phyloP scores from a whole-genome alignment of 1,140 invertebrate genomes.

The Lepidurus packardi region DNA sequence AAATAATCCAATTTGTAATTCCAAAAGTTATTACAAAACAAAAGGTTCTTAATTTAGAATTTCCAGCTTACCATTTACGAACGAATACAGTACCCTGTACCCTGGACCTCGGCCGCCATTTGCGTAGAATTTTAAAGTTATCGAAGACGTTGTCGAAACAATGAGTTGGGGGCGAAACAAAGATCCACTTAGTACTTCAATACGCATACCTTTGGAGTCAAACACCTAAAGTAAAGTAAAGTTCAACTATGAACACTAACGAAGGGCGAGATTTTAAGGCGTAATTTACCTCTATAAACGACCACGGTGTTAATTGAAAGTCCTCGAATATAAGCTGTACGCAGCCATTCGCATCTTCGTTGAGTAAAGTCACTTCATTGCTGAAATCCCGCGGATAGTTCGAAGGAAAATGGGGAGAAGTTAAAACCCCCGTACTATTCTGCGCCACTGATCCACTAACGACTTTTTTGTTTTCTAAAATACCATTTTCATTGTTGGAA shows the following conservation, averaged over 20 bases:
- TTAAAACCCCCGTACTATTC: slow-evolving; percentile 45
- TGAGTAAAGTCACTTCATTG: slow-evolving; percentile 59
- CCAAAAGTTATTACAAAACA: not conserved
- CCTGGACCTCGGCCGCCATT: slow-evolving; percentile 63
- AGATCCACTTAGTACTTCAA: slow-evolving; percentile 60
- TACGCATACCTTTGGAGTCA: slow-evolving; percentile 60
- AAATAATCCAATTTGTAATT: slow-evolving; percentile 39
- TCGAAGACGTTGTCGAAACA: slow-evolving; percentile 56
- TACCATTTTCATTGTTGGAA: not conserved
- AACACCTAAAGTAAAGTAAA: slow-evolving; percentile 60
- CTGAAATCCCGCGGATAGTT: slow-evolving; percentile 62
- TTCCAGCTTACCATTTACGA: slow-evolving; percentile 41
- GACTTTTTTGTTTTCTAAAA: slow-evolving; percentile 56
- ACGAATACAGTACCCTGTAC: slow-evolving; percentile 62
- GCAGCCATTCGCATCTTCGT: slow-evolving; percentile 46
- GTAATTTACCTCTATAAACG: slow-evolving; percentile 58
- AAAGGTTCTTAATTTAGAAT: not conserved
- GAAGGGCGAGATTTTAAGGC: not conserved
- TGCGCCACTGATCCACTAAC: slow-evolving; percentile 49
- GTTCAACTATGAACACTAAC: no score
- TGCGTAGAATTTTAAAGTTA: slow-evolving; percentile 62
- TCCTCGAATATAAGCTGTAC: slow-evolving; percentile 63
- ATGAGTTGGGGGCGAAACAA: slow-evolving; percentile 63
- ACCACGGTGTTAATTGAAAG: slow-evolving; percentile 60
- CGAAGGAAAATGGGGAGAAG: slow-evolving; percentile 63